These are phyloP conservation scores for Boloria euphrosyne DNA, from an alignment of 2,888 invertebrate species.

Conservation along the genomic window DNA sequence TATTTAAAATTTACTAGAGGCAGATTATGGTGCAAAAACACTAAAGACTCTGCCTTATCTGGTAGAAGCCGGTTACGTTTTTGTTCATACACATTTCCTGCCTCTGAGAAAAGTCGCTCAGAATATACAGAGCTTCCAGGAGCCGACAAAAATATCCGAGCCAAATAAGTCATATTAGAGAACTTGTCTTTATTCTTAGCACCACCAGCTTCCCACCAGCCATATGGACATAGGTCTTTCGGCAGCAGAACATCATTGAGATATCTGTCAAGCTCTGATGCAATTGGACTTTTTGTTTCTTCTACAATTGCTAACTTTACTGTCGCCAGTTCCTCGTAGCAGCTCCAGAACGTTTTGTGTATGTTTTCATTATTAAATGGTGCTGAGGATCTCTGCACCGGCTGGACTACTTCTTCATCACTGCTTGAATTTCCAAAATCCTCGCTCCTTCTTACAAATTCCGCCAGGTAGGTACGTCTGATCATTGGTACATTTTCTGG, in stretches of 20 bases:
- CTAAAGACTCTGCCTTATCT: conserved; percentile 10
- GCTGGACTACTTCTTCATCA: conserved; percentile 6
- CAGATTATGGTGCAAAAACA: conserved; percentile 15
- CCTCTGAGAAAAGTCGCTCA: conserved; percentile 22
- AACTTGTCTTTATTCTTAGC: conserved; percentile 14
- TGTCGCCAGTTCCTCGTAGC: neutral
- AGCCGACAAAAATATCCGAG: conserved; percentile 5
- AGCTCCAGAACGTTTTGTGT: neutral
- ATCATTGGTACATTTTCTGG: conserved; percentile 4
- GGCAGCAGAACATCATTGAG: conserved; percentile 14
- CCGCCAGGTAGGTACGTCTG: conserved; percentile 5
- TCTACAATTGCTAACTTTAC: neutral
- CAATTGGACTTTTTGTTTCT: neutral
- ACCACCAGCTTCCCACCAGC: too few relatives aligned
- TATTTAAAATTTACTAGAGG: too few relatives aligned
- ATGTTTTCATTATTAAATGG: neutral
- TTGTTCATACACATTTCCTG: neutral
- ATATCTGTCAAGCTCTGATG: conserved; percentile 4
- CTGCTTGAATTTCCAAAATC: conserved; percentile 7
- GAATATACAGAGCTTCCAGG: conserved; percentile 13
- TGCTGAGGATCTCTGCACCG: neutral
- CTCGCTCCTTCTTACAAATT: conserved; percentile 10
- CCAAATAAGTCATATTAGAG: conserved; percentile 1
- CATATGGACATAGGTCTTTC: conserved; percentile 8
- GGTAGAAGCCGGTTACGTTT: neutral